Percentiles rank a stretch among this genome's conserved stretches.
phyloP scores from a whole-genome alignment of 2,113 vertebrate genomes.

The Antechinus stuartii region DNA sequence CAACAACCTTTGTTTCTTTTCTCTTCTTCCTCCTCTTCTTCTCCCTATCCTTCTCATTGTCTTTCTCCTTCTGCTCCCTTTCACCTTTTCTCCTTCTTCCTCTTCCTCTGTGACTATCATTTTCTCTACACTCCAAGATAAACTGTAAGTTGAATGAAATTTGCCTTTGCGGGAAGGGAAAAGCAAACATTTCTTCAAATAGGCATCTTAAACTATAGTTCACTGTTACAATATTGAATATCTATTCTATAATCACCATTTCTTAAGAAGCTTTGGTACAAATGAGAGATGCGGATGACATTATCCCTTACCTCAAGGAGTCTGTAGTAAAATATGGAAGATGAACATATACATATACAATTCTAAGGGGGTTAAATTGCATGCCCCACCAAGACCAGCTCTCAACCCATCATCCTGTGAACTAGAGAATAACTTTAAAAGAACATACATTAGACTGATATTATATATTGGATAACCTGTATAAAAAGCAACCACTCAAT shows the following conservation, averaged over 20 bases:
- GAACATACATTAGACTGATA: not conserved
- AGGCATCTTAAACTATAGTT: not conserved
- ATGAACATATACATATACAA: not conserved
- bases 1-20: not conserved
- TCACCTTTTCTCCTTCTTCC: too few species aligned
- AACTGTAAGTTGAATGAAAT: not conserved
- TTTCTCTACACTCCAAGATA: not conserved
- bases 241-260: not conserved
- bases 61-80: too few species aligned
- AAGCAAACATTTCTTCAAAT: not conserved
- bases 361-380: not conserved
- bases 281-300: not conserved
- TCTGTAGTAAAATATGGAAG: not conserved
- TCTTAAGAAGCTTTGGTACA: not conserved
- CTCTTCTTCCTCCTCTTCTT: too few species aligned
- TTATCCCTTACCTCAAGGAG: not conserved
- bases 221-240: not conserved
- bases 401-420: not conserved
- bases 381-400: not conserved
- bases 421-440: not conserved
- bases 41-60: too few species aligned
- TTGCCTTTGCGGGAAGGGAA: not conserved
- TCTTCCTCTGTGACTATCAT: not conserved
- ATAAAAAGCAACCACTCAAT: not conserved
- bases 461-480: not conserved